Percentiles rank a stretch among this genome's conserved stretches.
Evolutionary conservation across 2,113 vertebrate genomes (phyloP).

Genomic region (Telmatochromis sp.): DNA sequence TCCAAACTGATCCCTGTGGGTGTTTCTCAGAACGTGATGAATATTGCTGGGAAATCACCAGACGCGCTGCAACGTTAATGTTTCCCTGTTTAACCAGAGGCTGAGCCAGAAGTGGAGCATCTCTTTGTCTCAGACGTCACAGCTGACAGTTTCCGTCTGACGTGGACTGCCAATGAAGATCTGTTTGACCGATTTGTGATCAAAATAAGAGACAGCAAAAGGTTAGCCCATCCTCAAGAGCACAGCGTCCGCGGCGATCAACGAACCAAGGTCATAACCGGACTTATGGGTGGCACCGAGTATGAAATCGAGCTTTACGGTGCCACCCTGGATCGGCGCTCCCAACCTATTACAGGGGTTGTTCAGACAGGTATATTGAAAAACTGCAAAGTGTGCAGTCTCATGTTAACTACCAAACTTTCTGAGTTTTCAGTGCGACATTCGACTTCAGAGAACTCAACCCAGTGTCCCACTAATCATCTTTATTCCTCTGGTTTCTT

Average conservation of each 20-base stretch:
- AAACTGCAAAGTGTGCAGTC: not conserved
- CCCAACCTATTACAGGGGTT: slow-evolving; percentile 78
- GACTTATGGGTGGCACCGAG: slow-evolving; percentile 84
- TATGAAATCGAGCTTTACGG: slow-evolving; percentile 93
- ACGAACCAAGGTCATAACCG: slow-evolving; percentile 80
- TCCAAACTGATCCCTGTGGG: not conserved
- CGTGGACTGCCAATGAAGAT: slow-evolving; percentile 87
- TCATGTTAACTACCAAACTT: not conserved
- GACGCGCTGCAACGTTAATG: slow-evolving; percentile 1
- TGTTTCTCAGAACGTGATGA: not conserved
- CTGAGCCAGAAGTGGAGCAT: slow-evolving; percentile 91
- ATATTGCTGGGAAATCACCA: not conserved
- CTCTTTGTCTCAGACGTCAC: slow-evolving; percentile 86
- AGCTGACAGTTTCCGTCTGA: slow-evolving; percentile 83
- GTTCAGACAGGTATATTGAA: slow-evolving; percentile 84
- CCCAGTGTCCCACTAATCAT: not conserved
- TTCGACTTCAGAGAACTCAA: not conserved
- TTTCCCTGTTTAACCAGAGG: slow-evolving; percentile 78
- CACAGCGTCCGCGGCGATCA: slow-evolving; percentile 72
- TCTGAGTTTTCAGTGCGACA: not conserved
- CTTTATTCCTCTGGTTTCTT: not conserved
- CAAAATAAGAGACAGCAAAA: slow-evolving; percentile 88
- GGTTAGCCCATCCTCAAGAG: slow-evolving; percentile 78
- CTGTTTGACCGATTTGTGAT: slow-evolving; percentile 90
- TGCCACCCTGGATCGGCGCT: slow-evolving; percentile 79